A percentile compares a stretch with the other conserved stretches of the same genome.
Conservation (phyloP, 2,888 invertebrate genomes). For the Frankliniella fusca region DNA sequence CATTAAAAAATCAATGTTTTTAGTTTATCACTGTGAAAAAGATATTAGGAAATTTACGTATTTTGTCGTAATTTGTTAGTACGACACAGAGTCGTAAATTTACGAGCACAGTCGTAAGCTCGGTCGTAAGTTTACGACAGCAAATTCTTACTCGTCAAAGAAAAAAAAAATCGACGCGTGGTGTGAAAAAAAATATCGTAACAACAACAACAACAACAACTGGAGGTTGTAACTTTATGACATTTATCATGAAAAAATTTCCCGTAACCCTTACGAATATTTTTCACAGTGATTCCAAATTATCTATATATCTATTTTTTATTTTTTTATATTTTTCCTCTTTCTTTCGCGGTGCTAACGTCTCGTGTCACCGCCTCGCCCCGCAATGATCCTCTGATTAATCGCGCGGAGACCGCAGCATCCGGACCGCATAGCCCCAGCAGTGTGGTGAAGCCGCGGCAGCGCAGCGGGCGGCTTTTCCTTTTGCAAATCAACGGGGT, state of each 20-base stretch:
- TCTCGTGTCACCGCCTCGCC: neutral
- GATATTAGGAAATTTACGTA: no score
- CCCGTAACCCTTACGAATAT: no score
- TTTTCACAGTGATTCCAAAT: no score
- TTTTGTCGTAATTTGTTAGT: no score
- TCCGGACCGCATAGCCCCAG: neutral
- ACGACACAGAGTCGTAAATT: neutral
- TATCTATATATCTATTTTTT: neutral
- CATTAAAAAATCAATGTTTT: neutral
- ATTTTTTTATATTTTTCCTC: no score
- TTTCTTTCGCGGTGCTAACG: no score
- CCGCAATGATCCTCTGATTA: constrained; percentile 6
- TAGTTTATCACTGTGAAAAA: neutral
- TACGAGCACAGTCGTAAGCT: neutral
- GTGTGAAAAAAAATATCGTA: neutral
- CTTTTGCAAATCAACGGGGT: constrained; percentile 6
- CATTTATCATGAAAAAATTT: no score
- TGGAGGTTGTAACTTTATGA: no score
- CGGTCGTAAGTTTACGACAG: neutral
- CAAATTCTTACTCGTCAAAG: no score
- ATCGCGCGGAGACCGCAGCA: neutral
- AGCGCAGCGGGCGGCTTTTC: neutral
- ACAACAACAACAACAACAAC: neutral
- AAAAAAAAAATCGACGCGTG: neutral
- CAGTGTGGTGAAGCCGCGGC: neutral